phyloP scores from a whole-genome alignment of 2,888 invertebrate genomes.

The Blastobasis lacticolella region DNA sequence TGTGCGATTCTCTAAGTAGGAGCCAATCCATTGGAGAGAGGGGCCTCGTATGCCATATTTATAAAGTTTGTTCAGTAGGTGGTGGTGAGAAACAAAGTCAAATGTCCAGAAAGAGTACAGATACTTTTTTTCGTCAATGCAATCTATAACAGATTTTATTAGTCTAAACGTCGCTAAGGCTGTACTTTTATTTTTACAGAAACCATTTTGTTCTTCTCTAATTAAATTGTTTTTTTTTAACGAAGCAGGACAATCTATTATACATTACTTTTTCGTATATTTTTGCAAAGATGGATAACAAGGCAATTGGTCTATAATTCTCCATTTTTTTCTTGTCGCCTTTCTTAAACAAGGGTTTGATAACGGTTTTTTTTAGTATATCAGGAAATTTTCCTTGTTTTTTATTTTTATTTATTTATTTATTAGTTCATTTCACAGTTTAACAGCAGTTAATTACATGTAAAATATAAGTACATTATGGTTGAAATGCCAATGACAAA shows the following conservation, averaged over 20 bases:
- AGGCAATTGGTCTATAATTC: constrained; percentile 3
- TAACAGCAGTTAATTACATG: no score
- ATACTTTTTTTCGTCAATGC: background rate
- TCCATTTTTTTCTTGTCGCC: background rate
- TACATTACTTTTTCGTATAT: constrained; percentile 2
- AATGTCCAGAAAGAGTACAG: background rate
- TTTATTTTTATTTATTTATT: no score
- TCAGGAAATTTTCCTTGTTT: background rate
- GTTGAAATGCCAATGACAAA: no score
- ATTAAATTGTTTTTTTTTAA: background rate
- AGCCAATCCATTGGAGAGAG: background rate
- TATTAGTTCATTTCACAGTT: no score
- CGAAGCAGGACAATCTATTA: background rate
- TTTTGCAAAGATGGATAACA: constrained; percentile 1
- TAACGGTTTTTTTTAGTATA: background rate
- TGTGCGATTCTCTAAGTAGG: background rate
- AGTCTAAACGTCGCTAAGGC: background rate
- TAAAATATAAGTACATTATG: no score
- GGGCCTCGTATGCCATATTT: background rate
- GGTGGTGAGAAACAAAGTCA: background rate
- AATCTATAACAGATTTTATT: background rate
- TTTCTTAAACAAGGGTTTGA: background rate
- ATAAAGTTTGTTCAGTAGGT: background rate
- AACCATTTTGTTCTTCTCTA: constrained; percentile 1
- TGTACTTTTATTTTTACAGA: background rate